Percentiles rank a stretch among this genome's conserved stretches.
These are phyloP conservation scores for Drosophila kepulauana DNA, from an alignment of 1,140 invertebrate species.

Conservation along the genomic window DNA sequence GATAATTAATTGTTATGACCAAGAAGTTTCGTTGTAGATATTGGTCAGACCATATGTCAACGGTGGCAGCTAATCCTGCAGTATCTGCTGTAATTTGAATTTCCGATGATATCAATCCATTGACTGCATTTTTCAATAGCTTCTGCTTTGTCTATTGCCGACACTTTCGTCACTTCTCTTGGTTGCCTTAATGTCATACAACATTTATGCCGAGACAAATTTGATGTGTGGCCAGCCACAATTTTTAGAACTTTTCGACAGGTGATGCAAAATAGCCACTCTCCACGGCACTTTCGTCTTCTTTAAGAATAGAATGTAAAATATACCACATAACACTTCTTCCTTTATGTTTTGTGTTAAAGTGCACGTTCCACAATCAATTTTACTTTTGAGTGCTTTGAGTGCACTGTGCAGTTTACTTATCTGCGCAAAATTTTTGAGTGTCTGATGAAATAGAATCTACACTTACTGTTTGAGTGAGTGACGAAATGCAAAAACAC, in stretches of 20 bases:
- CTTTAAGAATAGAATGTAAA: conserved; percentile 7
- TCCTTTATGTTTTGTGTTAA: too few species aligned
- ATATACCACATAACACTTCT: too few species aligned
- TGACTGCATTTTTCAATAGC: conserved; percentile 33
- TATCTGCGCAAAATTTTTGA: too few species aligned
- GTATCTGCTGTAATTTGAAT: too few species aligned
- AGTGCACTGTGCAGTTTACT: too few species aligned
- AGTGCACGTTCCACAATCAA: too few species aligned
- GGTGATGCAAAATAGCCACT: conserved; percentile 37
- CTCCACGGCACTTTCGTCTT: conserved; percentile 40
- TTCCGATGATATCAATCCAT: conserved; percentile 9
- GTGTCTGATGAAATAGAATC: too few species aligned
- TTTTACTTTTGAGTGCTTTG: too few species aligned
- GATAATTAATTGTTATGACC: too few species aligned
- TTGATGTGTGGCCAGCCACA: conserved; percentile 34
- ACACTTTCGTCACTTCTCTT: conserved; percentile 18
- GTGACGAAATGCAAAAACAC: conserved; percentile 2
- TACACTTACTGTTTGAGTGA: neutral
- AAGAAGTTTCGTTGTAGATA: too few species aligned
- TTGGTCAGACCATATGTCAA: neutral
- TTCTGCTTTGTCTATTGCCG: too few species aligned
- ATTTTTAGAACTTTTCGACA: conserved; percentile 39
- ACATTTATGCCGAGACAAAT: conserved; percentile 16
- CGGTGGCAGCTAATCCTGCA: too few species aligned
- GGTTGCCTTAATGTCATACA: neutral